These are phyloP conservation scores for Philopedon plagiatum DNA, from an alignment of 2,888 invertebrate species.

Conservation along the genomic window DNA sequence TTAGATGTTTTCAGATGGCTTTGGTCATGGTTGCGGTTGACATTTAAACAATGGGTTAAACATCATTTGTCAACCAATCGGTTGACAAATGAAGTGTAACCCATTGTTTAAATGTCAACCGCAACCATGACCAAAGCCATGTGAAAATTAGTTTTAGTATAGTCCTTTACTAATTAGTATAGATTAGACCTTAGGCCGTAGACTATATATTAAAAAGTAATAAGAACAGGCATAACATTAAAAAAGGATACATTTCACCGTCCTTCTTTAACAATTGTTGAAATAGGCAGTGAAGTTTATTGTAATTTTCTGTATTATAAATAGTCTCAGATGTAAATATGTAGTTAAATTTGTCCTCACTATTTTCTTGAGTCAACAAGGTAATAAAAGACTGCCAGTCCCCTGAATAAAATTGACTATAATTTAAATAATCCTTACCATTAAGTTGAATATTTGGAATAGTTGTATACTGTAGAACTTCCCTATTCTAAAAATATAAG, in stretches of 20 bases:
- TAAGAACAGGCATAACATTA: not conserved
- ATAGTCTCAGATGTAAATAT: constrained; percentile 96
- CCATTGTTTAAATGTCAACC: too few relatives aligned
- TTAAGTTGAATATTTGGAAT: constrained; percentile 86
- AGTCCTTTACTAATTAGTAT: too few relatives aligned
- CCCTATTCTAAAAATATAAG: constrained; percentile 84
- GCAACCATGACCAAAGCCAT: too few relatives aligned
- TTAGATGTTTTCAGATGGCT: too few relatives aligned
- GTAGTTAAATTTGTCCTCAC: constrained; percentile 78
- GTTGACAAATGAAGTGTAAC: too few relatives aligned
- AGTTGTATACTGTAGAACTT: constrained; percentile 85
- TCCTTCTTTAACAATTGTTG: constrained; percentile 72
- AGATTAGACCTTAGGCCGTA: too few relatives aligned
- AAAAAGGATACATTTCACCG: constrained; percentile 77
- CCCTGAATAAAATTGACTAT: constrained; percentile 74
- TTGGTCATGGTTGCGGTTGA: too few relatives aligned
- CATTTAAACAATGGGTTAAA: too few relatives aligned
- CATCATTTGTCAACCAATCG: too few relatives aligned
- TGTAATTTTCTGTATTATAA: constrained; percentile 85
- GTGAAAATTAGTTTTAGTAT: not conserved
- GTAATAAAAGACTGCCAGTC: constrained; percentile 75
- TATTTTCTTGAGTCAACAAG: constrained; percentile 68
- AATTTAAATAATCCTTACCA: constrained; percentile 64
- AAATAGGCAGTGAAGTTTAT: constrained; percentile 81
- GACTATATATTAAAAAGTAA: too few relatives aligned